Base-by-base conservation (phyloP, 1,140 invertebrate genomes). In the Amyelois transitella region DNA sequence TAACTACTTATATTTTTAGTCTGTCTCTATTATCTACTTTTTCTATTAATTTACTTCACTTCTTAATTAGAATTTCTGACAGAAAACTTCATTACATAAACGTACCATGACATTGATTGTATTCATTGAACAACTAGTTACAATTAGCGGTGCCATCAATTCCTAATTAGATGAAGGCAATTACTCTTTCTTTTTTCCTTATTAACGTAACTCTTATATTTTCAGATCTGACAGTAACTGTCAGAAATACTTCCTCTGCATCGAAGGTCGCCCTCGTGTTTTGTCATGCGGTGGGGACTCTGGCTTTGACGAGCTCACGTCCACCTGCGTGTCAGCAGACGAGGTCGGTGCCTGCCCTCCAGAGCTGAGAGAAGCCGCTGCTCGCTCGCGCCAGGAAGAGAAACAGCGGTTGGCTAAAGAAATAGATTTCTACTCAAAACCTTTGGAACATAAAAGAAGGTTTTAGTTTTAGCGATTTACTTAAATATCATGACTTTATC, bases 161-260 rank as follows among this genome's bases (percentile, higher is more conserved):
- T n/a, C n/a, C n/a, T n/a, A n/a, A n/a, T n/a, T n/a, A n/a, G n/a
- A n/a, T n/a, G n/a, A n/a, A n/a, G n/a, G n/a, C n/a, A n/a, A n/a
- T n/a, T n/a, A n/a, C n/a, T n/a, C n/a, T n/a, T n/a, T n/a, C n/a
- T n/a, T n/a, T n/a, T n/a, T n/a, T n/a, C n/a, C n/a, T n/a, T n/a
- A n/a, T n/a, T n/a, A n/a, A n/a, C n/a, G n/a, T n/a, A n/a, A n/a
- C n/a, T n/a, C n/a, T n/a, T n/a, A n/a, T n/a, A n/a, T n/a, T 77
- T 75, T 18, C 74, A 89, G 88, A 58, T 91, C 91, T 54, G 89
- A 91, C 0, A 68, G 55, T 0, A 94, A 96, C 66, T 97, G 96
- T 77, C 93, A 95, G 66, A 92, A 91, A 66, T 97, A 95, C 74
- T 97, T 93, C 76, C 88, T 96, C 2, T 97, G 96, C 72, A 91